Evolutionary conservation across 2,113 vertebrate species (phyloP), one percentile per base, ranked within the genome.

Genomic region (Carassius auratus): DNA sequence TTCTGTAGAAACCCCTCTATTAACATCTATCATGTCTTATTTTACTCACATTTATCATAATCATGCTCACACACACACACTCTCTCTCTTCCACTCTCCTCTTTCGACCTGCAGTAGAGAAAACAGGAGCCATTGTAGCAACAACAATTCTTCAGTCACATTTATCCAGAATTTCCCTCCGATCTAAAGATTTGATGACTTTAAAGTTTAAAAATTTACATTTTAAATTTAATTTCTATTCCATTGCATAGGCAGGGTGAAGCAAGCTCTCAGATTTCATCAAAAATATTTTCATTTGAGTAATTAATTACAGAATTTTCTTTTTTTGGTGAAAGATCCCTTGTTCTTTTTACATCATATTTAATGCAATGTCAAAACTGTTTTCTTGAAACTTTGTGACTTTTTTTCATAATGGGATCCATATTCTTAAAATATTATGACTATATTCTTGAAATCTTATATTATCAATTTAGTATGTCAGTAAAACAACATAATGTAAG

Each of bases 11-110:
- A 57, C 15, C 48, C 45, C 62, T 78, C 48, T 36, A 76, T 68
- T 68, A 76, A 78, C 75, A 78, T 69, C 26, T 69, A 26, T 69
- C 75, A 77, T 30, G 75, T 57, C 15, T 55, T 69, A 15, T 82
- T 66, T 81, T 64, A 23, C 45, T 33, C 3, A 3, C 45, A 69
- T 82, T 69, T 82, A 52, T 69, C 80, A 33, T 64, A 8, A 81
- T 81, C 59, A 17, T 81, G 13, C 42, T 50, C 52, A 30, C 74
- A 3, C 48, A 2, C 42, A 30, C 21, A 13, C 21, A 19, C 75
- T 59, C 61, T 52, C 23, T 76, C 21, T 71, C 17, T 74, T 75
- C 21, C n/a, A 15, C 42, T 26, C 21, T 48, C 42, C 59, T 12
- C 8, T 48, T 80, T 48, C 13, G 13, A 38, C 21, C 55, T 61